Base-by-base conservation (phyloP, 2,888 invertebrate genomes). In the Protonemura montana region DNA sequence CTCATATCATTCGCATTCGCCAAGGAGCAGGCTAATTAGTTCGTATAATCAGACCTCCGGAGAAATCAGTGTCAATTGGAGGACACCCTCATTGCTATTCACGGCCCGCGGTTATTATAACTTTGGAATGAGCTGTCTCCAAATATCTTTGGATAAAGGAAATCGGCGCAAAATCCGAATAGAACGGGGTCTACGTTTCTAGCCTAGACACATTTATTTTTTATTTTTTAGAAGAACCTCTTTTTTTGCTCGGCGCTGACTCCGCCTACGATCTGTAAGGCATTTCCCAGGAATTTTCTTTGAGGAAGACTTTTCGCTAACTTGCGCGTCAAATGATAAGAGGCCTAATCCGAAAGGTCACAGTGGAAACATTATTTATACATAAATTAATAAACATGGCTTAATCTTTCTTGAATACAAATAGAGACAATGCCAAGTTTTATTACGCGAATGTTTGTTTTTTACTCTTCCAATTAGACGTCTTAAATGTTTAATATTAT, bases 1-100 rank as follows among this genome's bases (percentile, higher is more conserved):
- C 59, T 59, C 13, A n/a, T 78, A 78, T 78, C 78, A 78, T 26
- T 78, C 78, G 78, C 28, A 78, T 78, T 78, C 78, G 76, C 26
- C 77, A 81, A 87, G 86, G 85, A 87, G 85, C 85, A 81, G 80
- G 85, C 85, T 87, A 87, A 87, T 87, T 87, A 85, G 86, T 85
- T 85, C 85, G 85, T 82, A 85, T 87, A 85, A 87, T 87, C 86
- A 76, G 76, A 21, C 81, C 86, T 87, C 81, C 30, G n/a, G 86
- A 87, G 86, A 85, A 87, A 87, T 87, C 86, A 76, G 76, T 82
- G 86, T 85, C 86, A 87, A 87, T 87, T 85, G 76, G 76, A 78
- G 78, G 78, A 59, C 59, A 59, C 59, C 59, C 59, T 59, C 59
- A 13, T 59, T 59, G 59, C 59, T 59, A 59, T 59, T 59, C 59